Conservation (phyloP, 2,888 invertebrate genomes). For the Drosophila ustulata region DNA sequence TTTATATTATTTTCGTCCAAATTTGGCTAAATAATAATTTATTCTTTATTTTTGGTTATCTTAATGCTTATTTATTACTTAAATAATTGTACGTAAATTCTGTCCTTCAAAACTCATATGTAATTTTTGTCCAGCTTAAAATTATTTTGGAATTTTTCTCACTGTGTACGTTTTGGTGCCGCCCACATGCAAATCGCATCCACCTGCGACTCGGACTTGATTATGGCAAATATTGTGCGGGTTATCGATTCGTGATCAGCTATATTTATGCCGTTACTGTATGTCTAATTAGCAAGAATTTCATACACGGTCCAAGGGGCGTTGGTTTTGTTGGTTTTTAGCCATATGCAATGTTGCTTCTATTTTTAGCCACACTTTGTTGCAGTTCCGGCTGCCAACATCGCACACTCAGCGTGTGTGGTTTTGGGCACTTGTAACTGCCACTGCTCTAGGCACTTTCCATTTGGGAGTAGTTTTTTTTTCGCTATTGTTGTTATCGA, state of each 20-base stretch:
- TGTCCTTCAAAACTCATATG: too few relatives aligned
- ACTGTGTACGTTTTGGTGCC: neutral
- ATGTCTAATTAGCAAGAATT: constrained; percentile 32
- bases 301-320: constrained; percentile 4
- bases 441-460: constrained; percentile 28
- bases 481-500: neutral
- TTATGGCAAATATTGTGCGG: constrained; percentile 1
- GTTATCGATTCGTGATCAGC: constrained; percentile 26
- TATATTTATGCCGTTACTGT: constrained; percentile 20
- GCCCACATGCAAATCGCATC: constrained; percentile 2
- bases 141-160: neutral
- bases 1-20: neutral
- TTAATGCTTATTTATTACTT: neutral
- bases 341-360: constrained; percentile 7
- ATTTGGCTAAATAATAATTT: neutral
- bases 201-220: constrained; percentile 17
- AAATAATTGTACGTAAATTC: neutral
- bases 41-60: neutral
- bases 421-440: constrained; percentile 8
- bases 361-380: constrained; percentile 4
- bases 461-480: constrained; percentile 16
- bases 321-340: neutral
- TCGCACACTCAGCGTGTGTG: constrained; percentile 24
- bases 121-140: neutral
- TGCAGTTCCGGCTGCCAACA: constrained; percentile 19